Evolutionary conservation across 2,113 vertebrate species (phyloP).

Genomic region (Oncorhynchus kisutch): DNA sequence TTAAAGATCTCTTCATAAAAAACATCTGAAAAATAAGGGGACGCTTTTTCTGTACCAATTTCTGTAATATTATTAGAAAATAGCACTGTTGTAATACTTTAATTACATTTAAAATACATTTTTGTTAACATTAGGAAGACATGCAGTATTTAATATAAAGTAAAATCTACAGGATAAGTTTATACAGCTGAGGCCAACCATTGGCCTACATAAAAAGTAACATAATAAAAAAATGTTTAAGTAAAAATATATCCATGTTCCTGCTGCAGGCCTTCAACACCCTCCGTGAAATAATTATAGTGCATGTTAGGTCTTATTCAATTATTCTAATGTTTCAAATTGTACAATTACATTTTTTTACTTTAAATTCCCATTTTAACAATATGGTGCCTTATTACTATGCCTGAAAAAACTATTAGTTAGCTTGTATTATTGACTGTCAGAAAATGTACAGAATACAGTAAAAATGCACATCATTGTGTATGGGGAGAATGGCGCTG

Average conservation of each 20-base stretch:
- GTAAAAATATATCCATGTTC: conserved; percentile 54
- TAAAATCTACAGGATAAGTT: conserved; percentile 70
- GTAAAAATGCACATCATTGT: conserved; percentile 40
- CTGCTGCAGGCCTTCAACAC: conserved; percentile 43
- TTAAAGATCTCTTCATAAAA: conserved; percentile 57
- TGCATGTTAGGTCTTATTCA: not conserved
- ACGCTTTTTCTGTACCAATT: conserved; percentile 34
- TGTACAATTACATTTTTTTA: not conserved
- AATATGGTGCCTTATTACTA: conserved; percentile 47
- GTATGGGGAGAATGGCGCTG: not conserved
- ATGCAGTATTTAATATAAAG: conserved; percentile 29
- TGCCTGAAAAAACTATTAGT: conserved; percentile 12
- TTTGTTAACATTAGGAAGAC: conserved; percentile 63
- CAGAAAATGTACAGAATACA: conserved; percentile 45
- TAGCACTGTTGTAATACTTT: conserved; percentile 79
- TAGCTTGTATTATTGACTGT: conserved; percentile 28
- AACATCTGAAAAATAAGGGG: conserved; percentile 36
- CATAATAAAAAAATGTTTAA: conserved; percentile 46
- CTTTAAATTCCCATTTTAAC: conserved; percentile 33
- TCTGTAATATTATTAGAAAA: conserved; percentile 44
- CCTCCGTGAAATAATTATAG: conserved; percentile 32
- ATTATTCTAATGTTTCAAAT: not conserved
- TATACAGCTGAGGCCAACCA: conserved; percentile 65
- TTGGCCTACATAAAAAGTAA: conserved; percentile 51
- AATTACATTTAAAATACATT: conserved; percentile 81